Conservation (phyloP, 2,888 invertebrate genomes). For the Vandiemenella viatica region DNA sequence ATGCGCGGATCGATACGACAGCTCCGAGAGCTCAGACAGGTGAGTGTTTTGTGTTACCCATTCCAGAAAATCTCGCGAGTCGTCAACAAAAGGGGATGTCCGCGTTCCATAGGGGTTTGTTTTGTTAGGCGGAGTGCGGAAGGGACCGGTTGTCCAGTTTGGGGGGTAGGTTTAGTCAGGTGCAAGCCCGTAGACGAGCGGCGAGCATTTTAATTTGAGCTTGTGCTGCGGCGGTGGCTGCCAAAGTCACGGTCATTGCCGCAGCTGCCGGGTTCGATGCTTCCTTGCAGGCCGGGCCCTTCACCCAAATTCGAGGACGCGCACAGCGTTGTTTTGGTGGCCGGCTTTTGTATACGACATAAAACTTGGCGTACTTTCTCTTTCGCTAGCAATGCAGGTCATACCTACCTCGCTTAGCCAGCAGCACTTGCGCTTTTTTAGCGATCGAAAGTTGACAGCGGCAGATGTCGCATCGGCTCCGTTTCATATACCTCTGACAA, state of each 20-base stretch:
- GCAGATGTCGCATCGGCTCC: too few species aligned
- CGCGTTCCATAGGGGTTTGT: too few species aligned
- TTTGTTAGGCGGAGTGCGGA: too few species aligned
- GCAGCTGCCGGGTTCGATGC: conserved; percentile 1
- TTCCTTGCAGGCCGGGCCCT: conserved; percentile 9
- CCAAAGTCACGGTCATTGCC: conserved; percentile 14
- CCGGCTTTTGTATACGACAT: background rate
- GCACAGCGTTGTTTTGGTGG: background rate
- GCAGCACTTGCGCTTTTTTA: too few species aligned
- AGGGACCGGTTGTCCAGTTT: background rate
- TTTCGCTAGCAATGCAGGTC: background rate
- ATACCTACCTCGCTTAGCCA: too few species aligned
- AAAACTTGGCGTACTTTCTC: background rate
- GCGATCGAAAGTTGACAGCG: too few species aligned
- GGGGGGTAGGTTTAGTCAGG: background rate
- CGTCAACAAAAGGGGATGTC: too few species aligned
- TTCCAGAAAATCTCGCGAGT: background rate
- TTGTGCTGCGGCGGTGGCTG: too few species aligned
- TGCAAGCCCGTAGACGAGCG: too few species aligned
- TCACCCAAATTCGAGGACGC: conserved; percentile 10
- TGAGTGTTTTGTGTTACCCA: conserved; percentile 30
- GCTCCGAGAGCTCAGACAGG: conserved; percentile 90
- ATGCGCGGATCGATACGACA: conserved; percentile 83
- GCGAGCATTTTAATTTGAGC: too few species aligned
- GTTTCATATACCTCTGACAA: too few species aligned